phyloP scores from a whole-genome alignment of 2,113 vertebrate species.

The Rhinichthys klamathensis region DNA sequence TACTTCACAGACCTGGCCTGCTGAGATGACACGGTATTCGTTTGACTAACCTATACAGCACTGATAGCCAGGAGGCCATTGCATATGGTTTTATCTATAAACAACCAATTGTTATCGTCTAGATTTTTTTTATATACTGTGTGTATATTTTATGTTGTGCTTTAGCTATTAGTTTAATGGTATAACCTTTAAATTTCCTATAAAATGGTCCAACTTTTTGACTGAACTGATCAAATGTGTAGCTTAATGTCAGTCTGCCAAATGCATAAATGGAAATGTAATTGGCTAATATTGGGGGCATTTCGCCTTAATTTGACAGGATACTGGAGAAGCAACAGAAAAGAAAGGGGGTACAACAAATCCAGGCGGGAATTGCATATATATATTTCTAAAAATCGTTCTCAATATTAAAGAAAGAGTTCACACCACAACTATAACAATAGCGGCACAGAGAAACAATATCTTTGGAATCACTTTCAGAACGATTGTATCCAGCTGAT shows the following conservation, averaged over 20 bases:
- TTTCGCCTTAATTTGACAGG: not conserved
- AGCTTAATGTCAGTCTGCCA: not conserved
- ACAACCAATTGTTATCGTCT: not conserved
- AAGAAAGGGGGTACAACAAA: not conserved
- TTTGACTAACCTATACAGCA: slow-evolving; percentile 58
- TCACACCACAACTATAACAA: too few relatives aligned
- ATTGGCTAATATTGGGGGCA: not conserved
- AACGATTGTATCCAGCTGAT: too few relatives aligned
- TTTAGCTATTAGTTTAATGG: not conserved
- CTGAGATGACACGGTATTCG: slow-evolving; percentile 63
- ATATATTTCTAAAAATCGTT: too few relatives aligned
- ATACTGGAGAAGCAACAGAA: not conserved
- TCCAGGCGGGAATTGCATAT: not conserved
- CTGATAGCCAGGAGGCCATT: slow-evolving; percentile 18
- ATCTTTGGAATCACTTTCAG: too few relatives aligned
- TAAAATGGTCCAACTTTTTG: too few relatives aligned
- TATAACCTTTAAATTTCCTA: not conserved
- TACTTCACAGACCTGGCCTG: slow-evolving; percentile 68
- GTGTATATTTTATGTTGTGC: too few relatives aligned
- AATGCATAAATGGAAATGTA: not conserved
- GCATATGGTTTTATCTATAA: not conserved
- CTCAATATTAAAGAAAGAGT: too few relatives aligned
- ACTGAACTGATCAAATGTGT: not conserved
- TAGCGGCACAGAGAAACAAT: not conserved
- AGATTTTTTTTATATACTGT: not conserved